Evolutionary conservation across 2,888 invertebrate genomes (phyloP).

Genomic region (Sesia bembeciformis): DNA sequence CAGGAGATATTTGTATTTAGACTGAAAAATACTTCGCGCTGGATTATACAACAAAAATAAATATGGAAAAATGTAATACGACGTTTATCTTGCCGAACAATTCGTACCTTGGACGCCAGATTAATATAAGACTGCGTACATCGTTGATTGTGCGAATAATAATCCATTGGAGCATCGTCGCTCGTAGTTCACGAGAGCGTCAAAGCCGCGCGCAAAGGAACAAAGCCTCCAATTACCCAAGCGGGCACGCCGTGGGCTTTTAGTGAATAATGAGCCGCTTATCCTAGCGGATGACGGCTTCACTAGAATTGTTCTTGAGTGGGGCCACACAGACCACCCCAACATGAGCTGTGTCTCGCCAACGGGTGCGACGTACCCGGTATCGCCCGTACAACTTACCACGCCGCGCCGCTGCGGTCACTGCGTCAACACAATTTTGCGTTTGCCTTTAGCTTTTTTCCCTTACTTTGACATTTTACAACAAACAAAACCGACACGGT

Average conservation of each 20-base stretch:
- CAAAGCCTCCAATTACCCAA: slow-evolving; percentile 70
- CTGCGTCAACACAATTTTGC: slow-evolving; percentile 57
- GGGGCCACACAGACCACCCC: slow-evolving; percentile 46
- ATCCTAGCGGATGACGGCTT: slow-evolving; percentile 59
- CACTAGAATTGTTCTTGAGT: slow-evolving; percentile 61
- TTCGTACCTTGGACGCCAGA: slow-evolving; percentile 57
- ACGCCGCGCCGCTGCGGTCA: slow-evolving; percentile 28
- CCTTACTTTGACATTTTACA: slow-evolving; percentile 62
- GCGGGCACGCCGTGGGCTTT: slow-evolving; percentile 69
- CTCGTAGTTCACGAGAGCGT: slow-evolving; percentile 49
- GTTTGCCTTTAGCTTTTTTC: slow-evolving; percentile 33
- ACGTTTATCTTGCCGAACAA: slow-evolving; percentile 31
- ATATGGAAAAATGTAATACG: slow-evolving; percentile 37
- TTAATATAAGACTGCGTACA: slow-evolving; percentile 52
- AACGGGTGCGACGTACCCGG: slow-evolving; percentile 9
- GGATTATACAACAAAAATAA: slow-evolving; percentile 18
- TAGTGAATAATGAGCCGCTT: slow-evolving; percentile 73
- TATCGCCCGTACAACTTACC: slow-evolving; percentile 7
- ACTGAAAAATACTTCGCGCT: slow-evolving; percentile 19
- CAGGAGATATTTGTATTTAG: slow-evolving; percentile 19
- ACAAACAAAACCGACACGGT: slow-evolving; percentile 46
- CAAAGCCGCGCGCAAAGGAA: slow-evolving; percentile 63
- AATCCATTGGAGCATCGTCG: slow-evolving; percentile 36
- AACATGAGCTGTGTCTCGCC: slow-evolving; percentile 8
- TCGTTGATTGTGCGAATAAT: slow-evolving; percentile 64